A percentile compares a stretch with the other conserved stretches of the same genome.
Conservation (phyloP, 2,113 vertebrate genomes). For the Odontesthes bonariensis region DNA sequence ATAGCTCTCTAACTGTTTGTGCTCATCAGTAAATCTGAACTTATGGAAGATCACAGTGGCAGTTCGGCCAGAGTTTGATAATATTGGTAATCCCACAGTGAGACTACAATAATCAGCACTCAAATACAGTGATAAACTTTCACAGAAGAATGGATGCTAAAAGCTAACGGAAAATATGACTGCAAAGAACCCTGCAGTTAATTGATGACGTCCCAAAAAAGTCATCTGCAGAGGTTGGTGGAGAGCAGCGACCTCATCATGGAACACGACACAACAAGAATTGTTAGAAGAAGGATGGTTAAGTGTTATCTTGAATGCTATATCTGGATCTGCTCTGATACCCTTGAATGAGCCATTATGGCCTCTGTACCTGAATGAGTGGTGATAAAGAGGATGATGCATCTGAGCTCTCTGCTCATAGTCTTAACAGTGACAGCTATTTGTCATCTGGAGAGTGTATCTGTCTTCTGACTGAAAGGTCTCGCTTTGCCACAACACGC, state of each 20-base stretch:
- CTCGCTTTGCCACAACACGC: background rate
- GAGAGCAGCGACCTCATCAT: conserved; percentile 61
- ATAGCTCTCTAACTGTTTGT: background rate
- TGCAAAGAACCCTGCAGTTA: conserved; percentile 15
- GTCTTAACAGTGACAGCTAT: conserved; percentile 50
- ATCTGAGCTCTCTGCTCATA: conserved; percentile 52
- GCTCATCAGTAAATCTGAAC: conserved; percentile 37
- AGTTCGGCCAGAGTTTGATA: conserved; percentile 1
- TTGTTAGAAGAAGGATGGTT: conserved; percentile 49
- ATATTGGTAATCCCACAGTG: conserved; percentile 22
- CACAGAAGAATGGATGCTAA: background rate
- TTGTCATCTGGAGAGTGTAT: conserved; percentile 32
- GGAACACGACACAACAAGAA: conserved; percentile 2
- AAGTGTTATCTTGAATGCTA: conserved; percentile 68
- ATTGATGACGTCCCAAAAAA: conserved; percentile 45
- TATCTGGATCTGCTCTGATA: conserved; percentile 70
- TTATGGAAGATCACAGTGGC: conserved; percentile 27
- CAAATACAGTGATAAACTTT: background rate
- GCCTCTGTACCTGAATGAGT: conserved; percentile 69
- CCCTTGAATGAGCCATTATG: conserved; percentile 68
- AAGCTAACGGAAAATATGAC: background rate
- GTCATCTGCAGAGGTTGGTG: conserved; percentile 42
- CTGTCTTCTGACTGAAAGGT: conserved; percentile 10
- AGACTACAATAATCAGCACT: conserved; percentile 29
- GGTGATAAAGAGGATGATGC: conserved; percentile 72